These are phyloP conservation scores for Liopterus haemorrhoidalis DNA, from an alignment of 2,888 invertebrate species.

Conservation along the genomic window DNA sequence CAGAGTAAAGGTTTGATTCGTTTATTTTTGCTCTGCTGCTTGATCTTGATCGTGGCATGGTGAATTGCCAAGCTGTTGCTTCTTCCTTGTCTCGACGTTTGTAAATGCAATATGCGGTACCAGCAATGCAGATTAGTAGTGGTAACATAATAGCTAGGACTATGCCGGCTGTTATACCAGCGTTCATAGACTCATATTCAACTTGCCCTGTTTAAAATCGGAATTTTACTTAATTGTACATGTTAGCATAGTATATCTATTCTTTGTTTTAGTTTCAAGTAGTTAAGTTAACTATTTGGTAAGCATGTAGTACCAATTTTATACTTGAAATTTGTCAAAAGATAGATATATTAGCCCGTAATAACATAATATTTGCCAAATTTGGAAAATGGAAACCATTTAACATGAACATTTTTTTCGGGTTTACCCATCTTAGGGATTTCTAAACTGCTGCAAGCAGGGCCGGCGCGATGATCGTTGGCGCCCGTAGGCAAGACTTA, in stretches of 20 bases:
- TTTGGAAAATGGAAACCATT: too few species aligned
- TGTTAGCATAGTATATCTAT: neutral
- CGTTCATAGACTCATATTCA: constrained; percentile 70
- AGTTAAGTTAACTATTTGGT: too few species aligned
- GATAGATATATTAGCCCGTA: too few species aligned
- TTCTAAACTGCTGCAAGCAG: too few species aligned
- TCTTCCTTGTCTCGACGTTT: constrained; percentile 51
- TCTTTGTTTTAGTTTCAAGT: neutral
- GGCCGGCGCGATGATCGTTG: too few species aligned
- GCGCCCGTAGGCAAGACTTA: too few species aligned
- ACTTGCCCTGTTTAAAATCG: too few species aligned
- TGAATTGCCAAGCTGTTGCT: constrained; percentile 42
- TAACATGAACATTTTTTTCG: too few species aligned
- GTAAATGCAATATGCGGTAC: constrained; percentile 56
- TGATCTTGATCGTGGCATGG: constrained; percentile 31
- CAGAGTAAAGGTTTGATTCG: constrained; percentile 25
- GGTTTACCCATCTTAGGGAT: too few species aligned
- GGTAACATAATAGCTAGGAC: constrained; percentile 72
- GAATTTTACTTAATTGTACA: too few species aligned
- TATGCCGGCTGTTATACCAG: constrained; percentile 72
- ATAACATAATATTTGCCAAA: too few species aligned
- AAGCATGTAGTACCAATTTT: neutral
- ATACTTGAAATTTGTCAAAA: neutral
- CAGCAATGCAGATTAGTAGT: constrained; percentile 58
- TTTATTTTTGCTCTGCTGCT: constrained; percentile 32